Percentiles rank a stretch among this genome's conserved stretches.
Evolutionary conservation across 2,113 vertebrate genomes (phyloP).

Genomic region (Oreocharis arfaki): DNA sequence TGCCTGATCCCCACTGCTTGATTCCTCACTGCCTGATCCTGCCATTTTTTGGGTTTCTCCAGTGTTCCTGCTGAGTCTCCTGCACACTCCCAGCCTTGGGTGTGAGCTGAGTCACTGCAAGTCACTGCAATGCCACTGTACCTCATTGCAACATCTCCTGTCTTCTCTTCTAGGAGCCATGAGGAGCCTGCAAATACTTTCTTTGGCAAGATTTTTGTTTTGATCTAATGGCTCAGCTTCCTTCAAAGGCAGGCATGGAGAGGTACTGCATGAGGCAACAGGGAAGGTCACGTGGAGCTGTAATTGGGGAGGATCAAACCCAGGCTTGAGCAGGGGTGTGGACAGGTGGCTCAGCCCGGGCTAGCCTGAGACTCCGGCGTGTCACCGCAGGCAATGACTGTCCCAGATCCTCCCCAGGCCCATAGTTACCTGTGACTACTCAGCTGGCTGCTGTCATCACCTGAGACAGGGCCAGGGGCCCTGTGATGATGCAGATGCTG

Average conservation of each 20-base stretch:
- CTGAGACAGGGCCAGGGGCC: neutral
- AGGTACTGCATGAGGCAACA: neutral
- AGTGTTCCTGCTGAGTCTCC: neutral
- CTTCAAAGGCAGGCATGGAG: neutral
- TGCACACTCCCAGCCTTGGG: neutral
- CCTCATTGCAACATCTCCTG: neutral
- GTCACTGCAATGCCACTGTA: neutral
- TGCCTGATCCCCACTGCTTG: neutral
- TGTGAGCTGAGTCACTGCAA: neutral
- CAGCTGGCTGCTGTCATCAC: neutral
- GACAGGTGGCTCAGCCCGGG: fast-evolving
- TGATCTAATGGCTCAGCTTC: neutral
- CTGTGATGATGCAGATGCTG: fast-evolving
- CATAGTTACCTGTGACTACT: neutral
- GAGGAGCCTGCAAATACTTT: slow-evolving; percentile 2
- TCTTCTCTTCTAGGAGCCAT: neutral
- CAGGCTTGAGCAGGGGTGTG: neutral
- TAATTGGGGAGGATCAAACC: slow-evolving; percentile 8
- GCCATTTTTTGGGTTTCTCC: neutral
- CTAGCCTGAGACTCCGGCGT: fast-evolving
- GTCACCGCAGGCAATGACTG: neutral
- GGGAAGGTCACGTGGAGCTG: neutral
- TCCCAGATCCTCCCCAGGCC: neutral
- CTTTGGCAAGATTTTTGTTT: slow-evolving; percentile 7
- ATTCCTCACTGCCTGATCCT: neutral